Base-by-base conservation (phyloP, 2,888 invertebrate species). In the Piscicola geometra region DNA sequence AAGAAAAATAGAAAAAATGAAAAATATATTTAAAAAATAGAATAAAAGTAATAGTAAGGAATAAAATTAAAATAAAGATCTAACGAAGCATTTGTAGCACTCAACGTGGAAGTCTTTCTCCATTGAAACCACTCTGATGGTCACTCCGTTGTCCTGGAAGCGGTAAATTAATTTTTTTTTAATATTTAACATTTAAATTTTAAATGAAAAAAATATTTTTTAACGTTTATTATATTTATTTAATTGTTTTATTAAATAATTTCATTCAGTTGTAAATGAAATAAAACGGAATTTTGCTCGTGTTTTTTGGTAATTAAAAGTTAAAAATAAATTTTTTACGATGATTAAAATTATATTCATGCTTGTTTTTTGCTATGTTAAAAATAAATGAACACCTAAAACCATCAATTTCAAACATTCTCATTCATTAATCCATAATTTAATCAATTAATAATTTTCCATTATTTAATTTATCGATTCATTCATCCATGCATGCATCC, bases 31-130 rank as follows among this genome's bases (percentile, higher is more conserved):
- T 9, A 30, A 12, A 66, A 66, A 25, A 15, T n/a, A 15, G 12
- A 66, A 66, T 15, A n/a, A 30, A 30, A 66, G 12, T 15, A 66
- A n/a, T 47, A 21, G 21, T 47, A 21, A 47, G 50, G 15, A n/a
- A n/a, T n/a, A n/a, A n/a, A n/a, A n/a, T n/a, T n/a, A 35, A 69
- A 71, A 71, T n/a, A 15, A 68, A 52, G 35, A 32, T 75, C 85
- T 82, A 81, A 89, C 89, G 87, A 98, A 96, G 86, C 98, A 99
- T 84, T 94, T 92, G 86, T 97, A 99, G 87, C 98, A 99, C 86
- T 98, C 97, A 18, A 98, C 94, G 85, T 99, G 98, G 86, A 96
- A 99, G 86, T 98, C 97, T 85, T 95, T 93, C 83, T 97, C 97
- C 96, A 98, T 96, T 0, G 97, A 96, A 25, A 99, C 98, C 5